Evolutionary conservation across 2,113 vertebrate species (phyloP), one percentile per base, ranked within the genome.

Genomic region (Syngnathus typhle): DNA sequence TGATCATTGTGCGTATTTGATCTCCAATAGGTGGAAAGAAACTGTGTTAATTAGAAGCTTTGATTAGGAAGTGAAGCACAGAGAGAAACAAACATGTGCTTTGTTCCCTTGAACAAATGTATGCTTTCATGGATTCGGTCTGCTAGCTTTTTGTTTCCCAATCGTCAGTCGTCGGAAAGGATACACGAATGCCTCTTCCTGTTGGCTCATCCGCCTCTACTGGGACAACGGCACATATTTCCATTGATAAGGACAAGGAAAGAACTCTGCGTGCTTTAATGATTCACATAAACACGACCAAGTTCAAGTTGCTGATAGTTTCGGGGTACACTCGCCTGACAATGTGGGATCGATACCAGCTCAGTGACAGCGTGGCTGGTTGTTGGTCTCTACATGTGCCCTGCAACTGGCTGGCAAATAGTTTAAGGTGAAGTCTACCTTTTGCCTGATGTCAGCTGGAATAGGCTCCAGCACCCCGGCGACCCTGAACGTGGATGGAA

Each of bases 1-100:
- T 80, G 84, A 90, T 89, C 89, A 91, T 90, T 88, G 85, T 79
- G 77, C 73, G 73, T 70, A 75, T 89, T 85, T 89, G 76, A 88
- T 84, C 82, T 78, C 19, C 52, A 49, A 56, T 72, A 66, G 77
- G 67, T 86, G 76, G 79, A 84, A 79, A 74, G 84, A 85, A 80
- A 75, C 77, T 44, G 69, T 79, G 83, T 88, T 91, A 89, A 92
- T 91, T 90, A 84, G 82, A 84, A 72, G 72, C 77, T 84, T 75
- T 84, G 74, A 89, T 88, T 82, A 74, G 82, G 75, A 68, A 5
- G 46, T 19, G 72, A 68, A 69, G 70, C 74, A 60, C 54, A 73
- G 49, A 75, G 76, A 79, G 76, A 79, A 79, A 89, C 71, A 86
- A 90, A 85, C 54, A 76, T 66, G 68, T 70, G 77, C 81, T 88